Conservation (phyloP, 2,113 vertebrate species). For the Gulo gulo region DNA sequence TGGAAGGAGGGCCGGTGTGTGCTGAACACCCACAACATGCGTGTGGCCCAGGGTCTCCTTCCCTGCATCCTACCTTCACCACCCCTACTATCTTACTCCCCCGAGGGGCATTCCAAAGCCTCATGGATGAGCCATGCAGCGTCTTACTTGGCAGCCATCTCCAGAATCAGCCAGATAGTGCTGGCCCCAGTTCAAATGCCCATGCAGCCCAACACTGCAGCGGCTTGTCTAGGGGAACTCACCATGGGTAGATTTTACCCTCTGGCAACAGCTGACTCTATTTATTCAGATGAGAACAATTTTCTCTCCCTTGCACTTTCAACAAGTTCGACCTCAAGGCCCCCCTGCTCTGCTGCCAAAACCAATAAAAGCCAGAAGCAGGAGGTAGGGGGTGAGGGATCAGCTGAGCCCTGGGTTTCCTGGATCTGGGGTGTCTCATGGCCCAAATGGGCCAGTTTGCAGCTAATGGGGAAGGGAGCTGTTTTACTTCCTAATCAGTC, state of each 20-base stretch:
- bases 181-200: not conserved
- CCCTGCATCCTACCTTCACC: not conserved
- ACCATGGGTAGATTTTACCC: slow-evolving; percentile 55
- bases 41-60: not conserved
- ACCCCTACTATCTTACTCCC: not conserved
- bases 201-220: not conserved
- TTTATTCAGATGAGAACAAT: slow-evolving; percentile 85
- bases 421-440: slow-evolving; percentile 60
- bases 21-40: not conserved
- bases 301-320: slow-evolving; percentile 77
- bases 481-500: slow-evolving; percentile 37
- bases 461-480: slow-evolving; percentile 30
- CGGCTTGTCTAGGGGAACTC: not conserved
- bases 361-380: slow-evolving; percentile 72
- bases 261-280: slow-evolving; percentile 66
- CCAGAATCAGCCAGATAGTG: not conserved
- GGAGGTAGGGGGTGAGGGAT: slow-evolving; percentile 35
- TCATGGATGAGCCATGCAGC: too few relatives aligned
- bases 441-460: not conserved
- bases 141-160: not conserved
- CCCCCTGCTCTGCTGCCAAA: slow-evolving; percentile 71
- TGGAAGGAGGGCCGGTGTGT: not conserved
- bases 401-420: slow-evolving; percentile 57
- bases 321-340: slow-evolving; percentile 70
- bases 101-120: not conserved